Evolutionary conservation across 2,113 vertebrate genomes (phyloP), one percentile per base, ranked within the genome.

Genomic region (Riparia riparia): DNA sequence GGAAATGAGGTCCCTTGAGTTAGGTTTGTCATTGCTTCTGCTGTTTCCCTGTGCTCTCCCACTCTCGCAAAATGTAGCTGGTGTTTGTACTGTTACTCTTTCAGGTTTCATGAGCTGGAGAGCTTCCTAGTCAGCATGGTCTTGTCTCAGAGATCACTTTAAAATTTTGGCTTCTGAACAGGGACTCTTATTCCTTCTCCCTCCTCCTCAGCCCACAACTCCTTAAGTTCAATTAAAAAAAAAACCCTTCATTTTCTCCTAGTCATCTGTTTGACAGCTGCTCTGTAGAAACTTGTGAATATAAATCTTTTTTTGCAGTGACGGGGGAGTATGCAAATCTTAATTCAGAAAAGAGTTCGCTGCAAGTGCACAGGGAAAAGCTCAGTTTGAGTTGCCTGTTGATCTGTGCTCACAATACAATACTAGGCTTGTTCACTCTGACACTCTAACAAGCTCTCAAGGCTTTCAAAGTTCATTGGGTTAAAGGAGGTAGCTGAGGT

Each of bases 211-310:
- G 53, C 94, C 60, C 76, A 80, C 89, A 61, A 14, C 54, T 44
- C 53, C 51, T 80, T 32, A 61, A 90, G 47, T 77, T 94, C 45
- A 82, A 32, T 63, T 72, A 31, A 68, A 85, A 89, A 92, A 92
- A 76, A 53, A 37, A 34, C 0, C 0, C 5, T 6, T 80, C 31
- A 19, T 95, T 94, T 91, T 95, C 71, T 95, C 66, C 65, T 89
- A 93, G 94, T 95, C 78, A 95, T 94, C 95, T 96, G 87, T 85
- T 91, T 95, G 93, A 96, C 94, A 96, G 94, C 94, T 97, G 95
- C 95, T 95, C 76, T 77, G 82, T 69, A 96, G 80, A 90, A 94
- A 93, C 94, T 95, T 97, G 96, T 90, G 95, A 97, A 97, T 94
- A 92, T 92, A 77, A 82, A 77, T 94, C 92, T 95, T 96, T 97